Base-by-base conservation (phyloP, 1,140 invertebrate species). In the Anadara kagoshimensis region DNA sequence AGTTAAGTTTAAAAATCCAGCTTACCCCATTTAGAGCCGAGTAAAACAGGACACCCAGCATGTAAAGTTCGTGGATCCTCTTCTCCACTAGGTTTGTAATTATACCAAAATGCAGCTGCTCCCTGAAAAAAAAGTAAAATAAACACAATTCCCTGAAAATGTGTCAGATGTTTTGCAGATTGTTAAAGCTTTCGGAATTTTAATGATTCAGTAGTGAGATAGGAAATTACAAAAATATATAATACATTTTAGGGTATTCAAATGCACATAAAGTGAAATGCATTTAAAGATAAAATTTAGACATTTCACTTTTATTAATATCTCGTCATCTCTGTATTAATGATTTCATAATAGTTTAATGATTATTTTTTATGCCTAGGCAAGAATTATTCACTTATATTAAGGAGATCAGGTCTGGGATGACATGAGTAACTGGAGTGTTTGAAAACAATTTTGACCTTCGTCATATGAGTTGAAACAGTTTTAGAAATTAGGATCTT, bases 21-120 rank as follows among this genome's bases (percentile, higher is more conserved):
- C 78, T 75, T 75, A 85, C 84, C 95, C 97, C 97, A 99, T 91
- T 99, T 99, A 26, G 94, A 94, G 63, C 97, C 97, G 1, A 95
- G 92, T 16, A 99, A 91, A 49, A 99, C 97, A 24, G 97, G 97
- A 90, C 97, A 99, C 18, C 96, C 97, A 5, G 97, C 97, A 90
- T 99, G 97, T 69, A 96, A 90, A 1, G 97, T 98, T 78, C 92
- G 91, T 63, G 93, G 91, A 91, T 99, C 96, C n/a, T 96, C 96
- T 77, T 96, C 93, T 14, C 97, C 97, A 79, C 93, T 95, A 2
- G 93, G 91, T 86, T 95, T 93, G 58, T 98, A 90, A 91, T 99
- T 99, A 85, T 94, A 94, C 97, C 97, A 99, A 88, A 97, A 97
- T 11, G 95, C 94, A n/a, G 97, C 97, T 22, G 71, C 68, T 10